These are phyloP conservation scores for Zaprionus gabonicus DNA, from an alignment of 1,140 invertebrate genomes.

Conservation along the genomic window DNA sequence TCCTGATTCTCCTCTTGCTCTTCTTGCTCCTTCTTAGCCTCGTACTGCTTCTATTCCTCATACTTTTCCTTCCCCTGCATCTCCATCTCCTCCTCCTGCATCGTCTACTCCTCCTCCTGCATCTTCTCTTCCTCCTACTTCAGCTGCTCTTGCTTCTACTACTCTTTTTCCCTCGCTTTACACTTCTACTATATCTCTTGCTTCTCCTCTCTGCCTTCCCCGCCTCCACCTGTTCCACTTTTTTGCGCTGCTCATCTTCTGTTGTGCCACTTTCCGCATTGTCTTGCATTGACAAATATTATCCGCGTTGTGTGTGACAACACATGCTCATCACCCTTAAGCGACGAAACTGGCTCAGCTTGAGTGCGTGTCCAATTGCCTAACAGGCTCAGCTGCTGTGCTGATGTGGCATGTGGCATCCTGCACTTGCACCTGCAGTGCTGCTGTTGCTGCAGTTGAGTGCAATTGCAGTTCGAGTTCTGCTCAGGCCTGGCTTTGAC, in stretches of 20 bases:
- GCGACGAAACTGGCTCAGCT: neutral
- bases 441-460: neutral
- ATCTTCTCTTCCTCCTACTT: neutral
- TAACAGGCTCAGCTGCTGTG: slow-evolving; percentile 23
- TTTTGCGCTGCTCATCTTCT: slow-evolving; percentile 12
- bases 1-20: neutral
- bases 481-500: neutral
- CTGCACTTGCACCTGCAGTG: neutral
- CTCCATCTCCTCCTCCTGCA: neutral
- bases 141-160: neutral
- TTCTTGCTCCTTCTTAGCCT: neutral
- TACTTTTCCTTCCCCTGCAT: neutral
- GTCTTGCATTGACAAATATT: slow-evolving; percentile 47
- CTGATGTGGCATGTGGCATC: slow-evolving; percentile 24
- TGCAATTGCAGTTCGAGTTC: neutral
- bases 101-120: neutral
- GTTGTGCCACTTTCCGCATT: slow-evolving; percentile 38
- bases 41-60: neutral
- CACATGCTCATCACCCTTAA: slow-evolving; percentile 11
- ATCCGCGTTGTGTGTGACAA: slow-evolving; percentile 29
- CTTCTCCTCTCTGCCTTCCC: neutral
- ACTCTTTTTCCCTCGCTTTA: neutral
- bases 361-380: slow-evolving; percentile 14
- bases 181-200: neutral
- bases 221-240: slow-evolving; percentile 17